A percentile compares a stretch with the other conserved stretches of the same genome.
Evolutionary conservation across 2,888 invertebrate genomes (phyloP).

Genomic region (Ichneumoninae sp.): DNA sequence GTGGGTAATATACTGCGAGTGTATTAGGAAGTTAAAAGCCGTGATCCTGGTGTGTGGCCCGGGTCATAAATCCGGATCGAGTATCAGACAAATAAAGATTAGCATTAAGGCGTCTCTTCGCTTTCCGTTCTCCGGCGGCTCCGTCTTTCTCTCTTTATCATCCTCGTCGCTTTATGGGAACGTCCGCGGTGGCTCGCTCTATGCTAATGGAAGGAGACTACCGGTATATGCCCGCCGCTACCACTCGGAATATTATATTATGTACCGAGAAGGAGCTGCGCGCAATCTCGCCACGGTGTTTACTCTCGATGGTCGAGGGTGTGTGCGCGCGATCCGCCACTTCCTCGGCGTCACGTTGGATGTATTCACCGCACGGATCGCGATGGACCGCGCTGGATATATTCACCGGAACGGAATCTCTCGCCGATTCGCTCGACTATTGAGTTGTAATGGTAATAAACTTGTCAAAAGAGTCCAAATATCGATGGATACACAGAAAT

Average conservation of each 20-base stretch:
- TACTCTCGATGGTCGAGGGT: constrained; percentile 25
- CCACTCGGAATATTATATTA: constrained; percentile 63
- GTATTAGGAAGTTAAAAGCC: constrained; percentile 35
- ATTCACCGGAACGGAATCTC: constrained; percentile 22
- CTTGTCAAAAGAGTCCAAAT: constrained; percentile 16
- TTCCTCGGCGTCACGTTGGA: constrained; percentile 32
- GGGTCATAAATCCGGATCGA: constrained; percentile 66
- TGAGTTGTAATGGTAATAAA: constrained; percentile 25
- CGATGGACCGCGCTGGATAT: constrained; percentile 9
- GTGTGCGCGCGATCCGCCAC: constrained; percentile 6
- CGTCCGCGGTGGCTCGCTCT: constrained; percentile 43
- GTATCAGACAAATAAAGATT: constrained; percentile 66
- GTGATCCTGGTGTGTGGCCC: constrained; percentile 63
- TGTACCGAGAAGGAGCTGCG: constrained; percentile 29
- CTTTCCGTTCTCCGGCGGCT: constrained; percentile 39
- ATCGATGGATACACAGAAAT: neutral
- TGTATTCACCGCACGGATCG: constrained; percentile 53
- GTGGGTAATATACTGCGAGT: constrained; percentile 5
- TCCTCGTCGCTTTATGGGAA: constrained; percentile 2
- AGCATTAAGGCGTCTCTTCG: constrained; percentile 59
- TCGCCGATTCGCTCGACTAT: constrained; percentile 23
- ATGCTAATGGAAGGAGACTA: constrained; percentile 67
- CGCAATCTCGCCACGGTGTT: constrained; percentile 11
- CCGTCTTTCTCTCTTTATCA: neutral
- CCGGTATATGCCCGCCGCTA: constrained; percentile 46